Evolutionary conservation across 1,140 invertebrate species (phyloP).

Genomic region (Eumeta japonica): DNA sequence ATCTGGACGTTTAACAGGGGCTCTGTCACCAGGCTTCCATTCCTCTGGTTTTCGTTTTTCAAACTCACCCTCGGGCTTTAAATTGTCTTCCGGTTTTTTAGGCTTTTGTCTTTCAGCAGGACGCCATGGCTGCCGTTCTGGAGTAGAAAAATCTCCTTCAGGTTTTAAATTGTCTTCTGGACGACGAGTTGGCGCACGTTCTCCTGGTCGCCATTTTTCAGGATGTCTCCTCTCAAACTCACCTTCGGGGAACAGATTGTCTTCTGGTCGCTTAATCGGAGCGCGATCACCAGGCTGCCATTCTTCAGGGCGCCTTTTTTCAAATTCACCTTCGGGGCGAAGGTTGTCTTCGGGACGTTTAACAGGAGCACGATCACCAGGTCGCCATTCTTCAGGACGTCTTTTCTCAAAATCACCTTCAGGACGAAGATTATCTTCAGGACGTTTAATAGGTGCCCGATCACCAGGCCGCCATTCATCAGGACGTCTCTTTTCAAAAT

Average conservation of each 20-base stretch:
- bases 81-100: slow-evolving; percentile 49
- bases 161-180: slow-evolving; percentile 55
- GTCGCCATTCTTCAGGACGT: slow-evolving; percentile 53
- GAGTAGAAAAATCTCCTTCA: slow-evolving; percentile 59
- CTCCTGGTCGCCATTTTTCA: slow-evolving; percentile 58
- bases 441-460: slow-evolving; percentile 37
- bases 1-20: slow-evolving; percentile 48
- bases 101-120: slow-evolving; percentile 44
- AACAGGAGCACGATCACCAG: slow-evolving; percentile 60
- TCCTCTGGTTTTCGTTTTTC: slow-evolving; percentile 39
- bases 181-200: slow-evolving; percentile 40
- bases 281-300: slow-evolving; percentile 64
- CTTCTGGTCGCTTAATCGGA: slow-evolving; percentile 56
- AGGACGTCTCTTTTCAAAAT: slow-evolving; percentile 50
- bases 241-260: slow-evolving; percentile 53
- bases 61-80: slow-evolving; percentile 50
- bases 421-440: slow-evolving; percentile 32
- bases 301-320: slow-evolving; percentile 69
- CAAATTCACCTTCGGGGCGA: slow-evolving; percentile 60
- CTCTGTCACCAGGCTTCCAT: slow-evolving; percentile 44
- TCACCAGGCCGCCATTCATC: slow-evolving; percentile 55
- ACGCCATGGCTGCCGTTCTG: slow-evolving; percentile 46
- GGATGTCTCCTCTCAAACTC: slow-evolving; percentile 59
- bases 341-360: slow-evolving; percentile 61
- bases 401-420: slow-evolving; percentile 53